phyloP scores from a whole-genome alignment of 2,797 vertebrate species.

The Garrulus glandarius region DNA sequence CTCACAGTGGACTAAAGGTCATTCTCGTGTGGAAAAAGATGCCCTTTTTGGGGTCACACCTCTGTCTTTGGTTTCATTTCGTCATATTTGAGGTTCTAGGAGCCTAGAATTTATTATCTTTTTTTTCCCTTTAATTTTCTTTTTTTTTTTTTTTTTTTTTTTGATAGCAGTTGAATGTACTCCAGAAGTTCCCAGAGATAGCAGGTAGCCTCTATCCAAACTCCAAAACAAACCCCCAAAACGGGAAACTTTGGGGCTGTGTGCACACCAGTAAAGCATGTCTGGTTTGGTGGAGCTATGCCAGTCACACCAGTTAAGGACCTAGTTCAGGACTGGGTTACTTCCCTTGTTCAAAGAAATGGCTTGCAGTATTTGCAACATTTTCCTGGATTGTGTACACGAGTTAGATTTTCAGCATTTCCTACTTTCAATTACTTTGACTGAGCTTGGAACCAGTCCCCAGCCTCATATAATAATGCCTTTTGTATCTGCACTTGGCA shows the following conservation, averaged over 20 bases:
- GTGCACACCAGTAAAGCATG: neutral
- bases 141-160: neutral
- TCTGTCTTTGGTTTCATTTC: neutral
- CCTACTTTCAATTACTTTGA: slow-evolving; percentile 12
- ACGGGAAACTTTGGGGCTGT: neutral
- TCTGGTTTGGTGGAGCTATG: neutral
- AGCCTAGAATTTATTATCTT: neutral
- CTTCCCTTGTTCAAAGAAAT: neutral
- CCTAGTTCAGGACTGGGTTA: neutral
- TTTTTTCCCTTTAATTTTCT: too few relatives aligned
- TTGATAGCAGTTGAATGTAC: neutral
- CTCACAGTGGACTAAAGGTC: neutral
- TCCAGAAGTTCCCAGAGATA: neutral
- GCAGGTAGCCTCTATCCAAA: neutral
- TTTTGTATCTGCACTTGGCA: neutral
- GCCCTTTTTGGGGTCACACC: neutral
- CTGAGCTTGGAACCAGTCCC: neutral
- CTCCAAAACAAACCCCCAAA: neutral
- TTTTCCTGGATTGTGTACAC: slow-evolving; percentile 1
- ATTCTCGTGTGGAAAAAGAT: neutral
- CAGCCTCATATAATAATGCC: neutral
- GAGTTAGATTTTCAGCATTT: slow-evolving; percentile 33
- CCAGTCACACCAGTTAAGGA: neutral
- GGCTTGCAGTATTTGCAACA: neutral
- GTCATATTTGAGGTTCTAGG: neutral